Evolutionary conservation across 1,140 invertebrate genomes (phyloP).

Genomic region (Zaprionus taronus): DNA sequence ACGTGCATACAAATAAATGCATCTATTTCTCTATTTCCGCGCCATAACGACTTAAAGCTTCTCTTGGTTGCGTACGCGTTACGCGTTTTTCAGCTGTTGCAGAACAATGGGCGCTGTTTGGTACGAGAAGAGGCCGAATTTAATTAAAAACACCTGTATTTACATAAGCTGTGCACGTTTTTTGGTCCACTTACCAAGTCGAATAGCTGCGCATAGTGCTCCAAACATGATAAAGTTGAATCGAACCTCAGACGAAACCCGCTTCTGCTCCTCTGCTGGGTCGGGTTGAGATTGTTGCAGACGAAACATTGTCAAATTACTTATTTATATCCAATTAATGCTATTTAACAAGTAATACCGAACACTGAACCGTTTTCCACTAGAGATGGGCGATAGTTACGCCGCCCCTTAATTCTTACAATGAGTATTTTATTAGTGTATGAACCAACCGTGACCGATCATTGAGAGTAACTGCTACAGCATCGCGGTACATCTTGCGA

Average conservation of each 20-base stretch:
- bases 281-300: constrained; percentile 81
- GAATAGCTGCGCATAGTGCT: constrained; percentile 59
- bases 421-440: neutral
- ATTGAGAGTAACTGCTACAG: neutral
- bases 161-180: constrained; percentile 57
- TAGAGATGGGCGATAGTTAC: constrained; percentile 8
- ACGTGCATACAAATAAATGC: constrained; percentile 62
- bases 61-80: constrained; percentile 18
- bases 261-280: constrained; percentile 78
- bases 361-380: constrained; percentile 1
- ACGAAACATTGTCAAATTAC: constrained; percentile 66
- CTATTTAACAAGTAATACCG: neutral
- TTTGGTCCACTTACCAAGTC: constrained; percentile 59
- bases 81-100: constrained; percentile 62
- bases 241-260: constrained; percentile 69
- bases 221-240: constrained; percentile 75
- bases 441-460: neutral
- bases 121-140: constrained; percentile 3
- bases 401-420: neutral
- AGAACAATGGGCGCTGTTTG: constrained; percentile 59
- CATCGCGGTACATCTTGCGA: neutral
- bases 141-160: constrained; percentile 38
- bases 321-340: constrained; percentile 13
- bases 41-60: constrained; percentile 8
- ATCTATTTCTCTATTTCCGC: constrained; percentile 30